Base-by-base conservation (phyloP, 2,113 vertebrate genomes). In the Oriolus oriolus region DNA sequence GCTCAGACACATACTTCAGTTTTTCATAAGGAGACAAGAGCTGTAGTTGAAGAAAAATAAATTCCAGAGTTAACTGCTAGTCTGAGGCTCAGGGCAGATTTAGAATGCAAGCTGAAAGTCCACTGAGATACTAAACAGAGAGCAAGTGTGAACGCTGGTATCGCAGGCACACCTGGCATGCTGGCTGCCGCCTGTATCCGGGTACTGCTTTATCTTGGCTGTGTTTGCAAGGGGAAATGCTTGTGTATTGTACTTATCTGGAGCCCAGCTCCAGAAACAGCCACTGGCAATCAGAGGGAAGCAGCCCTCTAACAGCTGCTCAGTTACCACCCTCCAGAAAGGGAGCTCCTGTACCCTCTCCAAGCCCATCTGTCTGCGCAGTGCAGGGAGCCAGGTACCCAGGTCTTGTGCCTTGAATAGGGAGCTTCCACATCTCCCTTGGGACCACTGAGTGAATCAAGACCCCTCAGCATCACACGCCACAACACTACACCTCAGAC, bases 91-190 rank as follows among this genome's bases (percentile, higher is more conserved):
- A 11, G 44, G 45, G 39, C 27, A 59, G 49, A 26, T 35, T 44
- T 52, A 57, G 57, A 56, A 66, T 39, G 33, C 56, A 56, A 53
- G 16, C 27, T 42, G 66, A 52, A 70, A 35, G 21, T 28, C 39
- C 12, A 6, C 23, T 20, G 28, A 6, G 6, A 53, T 42, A 16
- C 35, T 11, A 49, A 56, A 10, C 3, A 35, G 37, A 21, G 54
- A 17, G 35, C 28, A 50, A 35, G 11, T 33, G 23, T 14, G n/a
- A 65, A 19, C 33, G 13, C 7, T 6, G 2, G 3, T 50, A 23
- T 27, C 3, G 0, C 45, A n/a, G 35, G 11, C 70, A 50, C 23
- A 37, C 17, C 37, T 35, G 24, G 42, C 61, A 42, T 0, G 0
- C 33, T 44, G 35, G 16, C 53, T 69, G 44, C 70, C 64, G 60